phyloP scores from a whole-genome alignment of 2,888 invertebrate species.

The Lumbricus terrestris region DNA sequence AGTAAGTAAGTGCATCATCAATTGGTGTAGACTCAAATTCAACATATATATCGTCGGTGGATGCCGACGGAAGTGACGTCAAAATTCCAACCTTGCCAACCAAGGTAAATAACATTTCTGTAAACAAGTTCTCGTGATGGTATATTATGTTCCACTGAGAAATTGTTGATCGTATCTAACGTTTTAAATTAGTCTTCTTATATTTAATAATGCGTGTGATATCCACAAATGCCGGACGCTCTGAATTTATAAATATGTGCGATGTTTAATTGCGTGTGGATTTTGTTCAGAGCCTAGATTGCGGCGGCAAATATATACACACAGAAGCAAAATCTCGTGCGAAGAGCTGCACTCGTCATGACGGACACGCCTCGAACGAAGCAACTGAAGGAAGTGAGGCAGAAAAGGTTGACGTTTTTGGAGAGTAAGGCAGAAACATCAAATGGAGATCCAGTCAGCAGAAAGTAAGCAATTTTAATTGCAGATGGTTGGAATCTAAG shows the following conservation, averaged over 20 bases:
- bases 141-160: neutral
- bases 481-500: too few species aligned
- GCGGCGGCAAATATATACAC: neutral
- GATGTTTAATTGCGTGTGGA: neutral
- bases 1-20: too few species aligned
- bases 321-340: neutral
- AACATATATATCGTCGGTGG: neutral
- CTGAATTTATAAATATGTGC: neutral
- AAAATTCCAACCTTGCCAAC: neutral
- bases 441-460: neutral
- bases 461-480: neutral
- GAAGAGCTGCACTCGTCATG: neutral
- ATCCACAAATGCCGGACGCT: neutral
- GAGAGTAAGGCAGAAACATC: neutral
- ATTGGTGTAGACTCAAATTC: neutral
- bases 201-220: neutral
- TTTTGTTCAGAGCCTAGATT: neutral
- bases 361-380: slow-evolving; percentile 25
- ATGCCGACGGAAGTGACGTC: neutral
- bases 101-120: neutral
- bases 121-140: neutral
- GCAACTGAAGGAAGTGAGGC: slow-evolving; percentile 14
- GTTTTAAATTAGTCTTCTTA: neutral
- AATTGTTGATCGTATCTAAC: neutral
- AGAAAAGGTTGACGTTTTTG: slow-evolving; percentile 12